Percentiles rank a stretch among this genome's conserved stretches.
phyloP scores from a whole-genome alignment of 2,113 vertebrate species.

The Poeciliopsis prolifica region DNA sequence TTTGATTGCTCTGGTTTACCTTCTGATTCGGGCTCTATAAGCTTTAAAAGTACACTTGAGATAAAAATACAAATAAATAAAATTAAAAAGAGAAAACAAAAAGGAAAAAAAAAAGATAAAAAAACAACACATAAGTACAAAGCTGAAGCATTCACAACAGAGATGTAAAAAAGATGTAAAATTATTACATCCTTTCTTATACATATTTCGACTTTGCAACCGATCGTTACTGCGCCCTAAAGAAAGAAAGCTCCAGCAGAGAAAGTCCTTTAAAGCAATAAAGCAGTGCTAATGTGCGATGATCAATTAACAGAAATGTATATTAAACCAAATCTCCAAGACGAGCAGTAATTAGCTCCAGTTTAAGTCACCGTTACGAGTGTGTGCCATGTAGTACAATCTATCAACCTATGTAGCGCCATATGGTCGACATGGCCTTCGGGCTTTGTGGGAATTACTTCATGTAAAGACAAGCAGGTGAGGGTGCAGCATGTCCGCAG shows the following conservation, averaged over 20 bases:
- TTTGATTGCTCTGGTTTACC: constrained; percentile 5
- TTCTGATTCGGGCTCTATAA: not conserved
- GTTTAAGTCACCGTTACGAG: constrained; percentile 53
- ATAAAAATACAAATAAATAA: constrained; percentile 1
- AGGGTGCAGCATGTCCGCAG: constrained; percentile 18
- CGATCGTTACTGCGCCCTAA: constrained; percentile 42
- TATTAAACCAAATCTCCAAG: constrained; percentile 58
- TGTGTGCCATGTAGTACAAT: constrained; percentile 62
- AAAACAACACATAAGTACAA: constrained; percentile 2
- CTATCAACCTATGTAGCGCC: constrained; percentile 53
- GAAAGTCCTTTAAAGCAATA: constrained; percentile 28
- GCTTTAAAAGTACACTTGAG: not conserved
- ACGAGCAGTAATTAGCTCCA: constrained; percentile 65
- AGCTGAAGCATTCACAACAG: constrained; percentile 5
- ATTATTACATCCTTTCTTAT: constrained; percentile 24
- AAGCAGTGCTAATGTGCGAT: constrained; percentile 36
- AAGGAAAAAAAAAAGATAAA: not conserved
- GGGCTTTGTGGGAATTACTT: constrained; percentile 61
- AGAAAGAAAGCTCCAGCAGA: constrained; percentile 5
- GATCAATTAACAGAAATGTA: constrained; percentile 58
- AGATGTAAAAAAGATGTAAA: not conserved
- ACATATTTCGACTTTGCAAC: constrained; percentile 14
- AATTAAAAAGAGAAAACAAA: not conserved
- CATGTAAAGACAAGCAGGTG: constrained; percentile 58
- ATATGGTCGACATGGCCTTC: constrained; percentile 71